These are phyloP conservation scores for Carettochelys insculpta DNA, from an alignment of 2,113 vertebrate genomes.

Conservation along the genomic window DNA sequence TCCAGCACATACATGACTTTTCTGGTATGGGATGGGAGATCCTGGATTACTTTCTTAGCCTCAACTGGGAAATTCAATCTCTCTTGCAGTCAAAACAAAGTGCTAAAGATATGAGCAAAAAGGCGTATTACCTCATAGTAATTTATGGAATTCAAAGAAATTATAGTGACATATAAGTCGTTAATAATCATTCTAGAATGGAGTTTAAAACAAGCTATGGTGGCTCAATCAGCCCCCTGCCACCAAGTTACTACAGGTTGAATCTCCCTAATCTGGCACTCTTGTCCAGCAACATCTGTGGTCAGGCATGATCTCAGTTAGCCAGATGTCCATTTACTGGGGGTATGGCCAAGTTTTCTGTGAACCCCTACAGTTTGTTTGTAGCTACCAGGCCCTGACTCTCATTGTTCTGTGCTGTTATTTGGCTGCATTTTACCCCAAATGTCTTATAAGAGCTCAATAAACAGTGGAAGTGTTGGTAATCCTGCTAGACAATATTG, in stretches of 20 bases:
- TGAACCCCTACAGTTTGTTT: too few relatives aligned
- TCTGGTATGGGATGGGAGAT: background rate
- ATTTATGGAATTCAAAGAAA: background rate
- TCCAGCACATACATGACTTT: accelerated
- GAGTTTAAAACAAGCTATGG: background rate
- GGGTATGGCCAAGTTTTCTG: too few relatives aligned
- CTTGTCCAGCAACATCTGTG: too few relatives aligned
- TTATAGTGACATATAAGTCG: accelerated
- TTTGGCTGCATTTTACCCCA: too few relatives aligned
- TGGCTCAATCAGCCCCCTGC: background rate
- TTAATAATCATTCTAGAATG: background rate
- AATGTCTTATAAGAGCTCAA: too few relatives aligned
- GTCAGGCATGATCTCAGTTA: too few relatives aligned
- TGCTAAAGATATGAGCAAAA: background rate
- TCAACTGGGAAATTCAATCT: background rate
- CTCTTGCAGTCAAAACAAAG: background rate
- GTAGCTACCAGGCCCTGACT: too few relatives aligned
- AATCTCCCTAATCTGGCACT: too few relatives aligned
- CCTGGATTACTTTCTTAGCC: background rate
- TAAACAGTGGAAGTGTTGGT: too few relatives aligned
- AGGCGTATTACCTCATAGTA: background rate
- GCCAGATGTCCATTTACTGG: too few relatives aligned
- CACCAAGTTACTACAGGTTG: background rate
- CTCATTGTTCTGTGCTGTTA: too few relatives aligned
- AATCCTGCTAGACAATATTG: too few relatives aligned